Percentiles rank a stretch among this genome's conserved stretches.
Evolutionary conservation across 1,140 invertebrate genomes (phyloP).

Genomic region (Drosophila setifemur): DNA sequence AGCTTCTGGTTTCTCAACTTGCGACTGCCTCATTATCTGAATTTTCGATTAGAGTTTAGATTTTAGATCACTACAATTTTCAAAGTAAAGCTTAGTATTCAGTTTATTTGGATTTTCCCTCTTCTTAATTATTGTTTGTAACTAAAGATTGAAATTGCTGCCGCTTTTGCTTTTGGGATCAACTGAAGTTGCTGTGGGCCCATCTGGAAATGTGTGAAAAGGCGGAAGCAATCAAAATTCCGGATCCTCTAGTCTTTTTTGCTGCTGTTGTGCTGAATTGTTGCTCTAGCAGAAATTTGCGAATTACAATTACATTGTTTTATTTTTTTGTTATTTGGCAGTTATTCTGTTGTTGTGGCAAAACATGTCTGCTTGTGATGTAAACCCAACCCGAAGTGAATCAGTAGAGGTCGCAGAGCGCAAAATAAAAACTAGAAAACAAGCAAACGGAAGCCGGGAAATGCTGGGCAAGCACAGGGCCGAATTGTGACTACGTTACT

Average conservation of each 20-base stretch:
- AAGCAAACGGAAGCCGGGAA: slow-evolving; percentile 6
- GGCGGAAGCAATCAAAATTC: slow-evolving; percentile 3
- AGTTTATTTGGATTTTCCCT: slow-evolving; percentile 52
- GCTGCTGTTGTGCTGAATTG: slow-evolving; percentile 42
- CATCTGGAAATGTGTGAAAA: slow-evolving; percentile 21
- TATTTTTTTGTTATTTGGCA: slow-evolving; percentile 59
- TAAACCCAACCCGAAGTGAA: slow-evolving; percentile 21
- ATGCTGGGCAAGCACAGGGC: slow-evolving; percentile 7
- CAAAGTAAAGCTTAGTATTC: slow-evolving; percentile 76
- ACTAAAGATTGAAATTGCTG: slow-evolving; percentile 2
- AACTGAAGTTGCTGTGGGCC: slow-evolving; percentile 9
- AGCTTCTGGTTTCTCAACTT: slow-evolving; percentile 21
- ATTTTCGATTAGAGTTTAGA: slow-evolving; percentile 15
- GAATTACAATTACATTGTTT: slow-evolving; percentile 32
- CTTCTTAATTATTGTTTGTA: slow-evolving; percentile 18
- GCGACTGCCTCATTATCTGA: slow-evolving; percentile 5
- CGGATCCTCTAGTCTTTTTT: neutral
- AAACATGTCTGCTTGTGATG: slow-evolving; percentile 45
- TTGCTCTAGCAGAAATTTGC: slow-evolving; percentile 17
- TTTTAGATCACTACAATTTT: slow-evolving; percentile 67
- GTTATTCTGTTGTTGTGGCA: slow-evolving; percentile 59
- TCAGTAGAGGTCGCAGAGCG: no score
- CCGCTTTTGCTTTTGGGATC: neutral
- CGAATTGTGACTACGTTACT: slow-evolving; percentile 45
- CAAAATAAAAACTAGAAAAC: slow-evolving; percentile 2